phyloP scores from a whole-genome alignment of 2,113 vertebrate genomes.

The Sialia sialis region DNA sequence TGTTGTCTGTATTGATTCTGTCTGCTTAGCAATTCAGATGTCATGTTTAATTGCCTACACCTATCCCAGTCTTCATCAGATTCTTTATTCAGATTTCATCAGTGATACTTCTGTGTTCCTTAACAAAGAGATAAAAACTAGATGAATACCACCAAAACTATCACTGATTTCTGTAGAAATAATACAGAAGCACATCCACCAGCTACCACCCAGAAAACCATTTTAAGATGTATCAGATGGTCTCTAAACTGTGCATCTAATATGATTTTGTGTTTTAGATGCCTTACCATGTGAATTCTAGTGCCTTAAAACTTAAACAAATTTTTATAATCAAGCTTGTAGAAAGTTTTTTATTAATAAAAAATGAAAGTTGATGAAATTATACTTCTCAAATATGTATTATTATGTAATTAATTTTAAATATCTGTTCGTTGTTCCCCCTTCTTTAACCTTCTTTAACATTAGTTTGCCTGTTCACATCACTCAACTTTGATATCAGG shows the following conservation, averaged over 20 bases:
- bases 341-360: neutral
- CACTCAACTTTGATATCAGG: rapidly evolving
- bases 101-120: neutral
- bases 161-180: neutral
- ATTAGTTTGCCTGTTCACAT: neutral
- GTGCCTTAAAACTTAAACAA: neutral
- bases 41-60: neutral
- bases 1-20: neutral
- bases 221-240: neutral
- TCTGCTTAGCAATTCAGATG: neutral
- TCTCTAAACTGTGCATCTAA: neutral
- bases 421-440: neutral
- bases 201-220: neutral
- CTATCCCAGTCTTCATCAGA: neutral
- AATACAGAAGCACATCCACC: neutral
- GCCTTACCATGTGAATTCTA: neutral
- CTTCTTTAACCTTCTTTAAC: neutral
- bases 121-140: neutral
- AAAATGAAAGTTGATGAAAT: neutral
- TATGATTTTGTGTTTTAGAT: neutral
- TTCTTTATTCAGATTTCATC: neutral
- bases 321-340: neutral
- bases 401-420: too few species aligned
- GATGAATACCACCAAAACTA: neutral
- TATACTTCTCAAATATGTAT: neutral